phyloP scores from a whole-genome alignment of 2,888 invertebrate species.

The Caradrina clavipalpis region DNA sequence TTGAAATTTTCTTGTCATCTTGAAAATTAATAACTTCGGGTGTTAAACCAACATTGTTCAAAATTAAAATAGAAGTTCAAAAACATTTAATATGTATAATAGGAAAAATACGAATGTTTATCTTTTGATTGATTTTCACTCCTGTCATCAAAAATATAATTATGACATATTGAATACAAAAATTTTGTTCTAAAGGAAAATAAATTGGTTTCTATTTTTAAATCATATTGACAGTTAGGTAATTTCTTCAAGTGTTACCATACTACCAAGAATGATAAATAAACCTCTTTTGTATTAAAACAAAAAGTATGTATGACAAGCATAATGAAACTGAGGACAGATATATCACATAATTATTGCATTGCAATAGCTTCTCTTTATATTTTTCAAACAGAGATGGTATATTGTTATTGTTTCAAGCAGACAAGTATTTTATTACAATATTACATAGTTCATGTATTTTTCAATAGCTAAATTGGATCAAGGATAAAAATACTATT shows the following conservation, averaged over 20 bases:
- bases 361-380: not conserved
- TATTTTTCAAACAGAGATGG: not conserved
- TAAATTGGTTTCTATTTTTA: conserved; percentile 79
- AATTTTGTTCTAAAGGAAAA: conserved; percentile 78
- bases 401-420: not conserved
- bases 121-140: conserved; percentile 82
- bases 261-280: conserved; percentile 8
- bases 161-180: conserved; percentile 83
- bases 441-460: not conserved
- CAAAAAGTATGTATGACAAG: conserved; percentile 18
- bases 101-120: conserved; percentile 77
- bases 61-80: conserved; percentile 75
- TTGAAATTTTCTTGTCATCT: conserved; percentile 90
- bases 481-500: not conserved
- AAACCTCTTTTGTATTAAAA: conserved; percentile 21
- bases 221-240: conserved; percentile 67
- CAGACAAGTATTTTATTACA: too few species aligned
- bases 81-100: conserved; percentile 78
- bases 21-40: conserved; percentile 73
- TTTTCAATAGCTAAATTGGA: not conserved
- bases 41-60: conserved; percentile 81
- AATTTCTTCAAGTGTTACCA: conserved; percentile 53
- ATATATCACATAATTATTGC: not conserved
- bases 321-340: not conserved
- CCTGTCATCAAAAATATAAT: conserved; percentile 86